Percentiles rank a stretch among this genome's conserved stretches.
Evolutionary conservation across 2,888 invertebrate genomes (phyloP).

Genomic region (Pristionchus maxplancki): DNA sequence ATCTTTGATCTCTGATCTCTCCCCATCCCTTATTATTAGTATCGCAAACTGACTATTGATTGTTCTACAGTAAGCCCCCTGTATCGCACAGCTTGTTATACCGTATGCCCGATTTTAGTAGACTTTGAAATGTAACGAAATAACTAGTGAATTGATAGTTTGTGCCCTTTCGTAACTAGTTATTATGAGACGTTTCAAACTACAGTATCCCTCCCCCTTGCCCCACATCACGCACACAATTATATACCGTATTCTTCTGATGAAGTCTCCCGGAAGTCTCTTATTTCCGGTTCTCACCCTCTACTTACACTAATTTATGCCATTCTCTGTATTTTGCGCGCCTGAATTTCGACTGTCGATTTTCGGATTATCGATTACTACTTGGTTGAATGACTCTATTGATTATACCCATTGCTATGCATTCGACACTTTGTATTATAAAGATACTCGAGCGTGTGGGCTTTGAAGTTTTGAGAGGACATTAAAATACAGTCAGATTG

Average conservation of each 20-base stretch:
- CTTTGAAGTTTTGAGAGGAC: too few relatives aligned
- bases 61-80: background rate
- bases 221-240: background rate
- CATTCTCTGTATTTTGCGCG: background rate
- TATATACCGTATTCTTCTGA: slow-evolving; percentile 4
- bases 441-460: slow-evolving; percentile 1
- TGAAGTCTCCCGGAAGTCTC: slow-evolving; percentile 1
- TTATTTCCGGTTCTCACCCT: background rate
- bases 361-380: slow-evolving; percentile 12
- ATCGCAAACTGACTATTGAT: background rate
- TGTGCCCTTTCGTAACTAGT: background rate
- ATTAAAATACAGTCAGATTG: too few relatives aligned
- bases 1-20: slow-evolving; percentile 33
- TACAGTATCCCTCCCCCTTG: slow-evolving; percentile 8
- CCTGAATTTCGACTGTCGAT: background rate
- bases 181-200: background rate
- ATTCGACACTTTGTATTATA: slow-evolving; percentile 33
- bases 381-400: slow-evolving; percentile 12
- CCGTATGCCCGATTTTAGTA: background rate
- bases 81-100: background rate
- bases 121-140: background rate
- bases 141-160: background rate
- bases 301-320: slow-evolving; percentile 14
- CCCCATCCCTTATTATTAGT: background rate
- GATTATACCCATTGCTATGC: background rate